Conservation (phyloP, 2,113 vertebrate species). For the Chaetorhynchus papuensis region DNA sequence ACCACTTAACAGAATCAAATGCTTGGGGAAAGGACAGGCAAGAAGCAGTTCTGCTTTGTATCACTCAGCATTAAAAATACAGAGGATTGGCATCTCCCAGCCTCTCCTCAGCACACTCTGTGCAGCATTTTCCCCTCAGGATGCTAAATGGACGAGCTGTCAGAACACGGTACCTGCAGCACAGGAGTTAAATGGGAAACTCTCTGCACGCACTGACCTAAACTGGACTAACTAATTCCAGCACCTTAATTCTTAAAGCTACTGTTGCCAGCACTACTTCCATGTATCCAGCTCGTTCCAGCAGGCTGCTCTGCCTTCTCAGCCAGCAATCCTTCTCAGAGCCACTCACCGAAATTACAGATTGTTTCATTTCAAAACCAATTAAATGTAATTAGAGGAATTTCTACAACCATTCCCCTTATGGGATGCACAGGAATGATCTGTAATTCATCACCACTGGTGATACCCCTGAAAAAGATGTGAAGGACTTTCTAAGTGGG, state of each 20-base stretch:
- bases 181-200: not conserved
- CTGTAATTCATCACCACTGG: not conserved
- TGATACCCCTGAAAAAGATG: not conserved
- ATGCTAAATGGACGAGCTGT: not conserved
- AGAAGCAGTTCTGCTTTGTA: not conserved
- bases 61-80: not conserved
- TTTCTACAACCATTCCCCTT: not conserved
- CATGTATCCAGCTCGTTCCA: not conserved
- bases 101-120: not conserved
- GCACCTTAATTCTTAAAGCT: not conserved
- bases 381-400: not conserved
- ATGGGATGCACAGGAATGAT: not conserved
- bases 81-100: not conserved
- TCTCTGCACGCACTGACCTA: not conserved
- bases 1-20: not conserved
- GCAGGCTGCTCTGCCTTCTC: not conserved
- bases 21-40: not conserved
- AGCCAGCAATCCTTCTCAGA: not conserved
- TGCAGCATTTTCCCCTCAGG: not conserved
- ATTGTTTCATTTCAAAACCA: not conserved
- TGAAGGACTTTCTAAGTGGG: not conserved
- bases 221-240: not conserved
- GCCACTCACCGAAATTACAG: not conserved
- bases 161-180: not conserved
- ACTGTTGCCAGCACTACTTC: not conserved